Evolutionary conservation across 2,888 invertebrate genomes (phyloP), one percentile per base, ranked within the genome.

Genomic region (Drosophila testacea): DNA sequence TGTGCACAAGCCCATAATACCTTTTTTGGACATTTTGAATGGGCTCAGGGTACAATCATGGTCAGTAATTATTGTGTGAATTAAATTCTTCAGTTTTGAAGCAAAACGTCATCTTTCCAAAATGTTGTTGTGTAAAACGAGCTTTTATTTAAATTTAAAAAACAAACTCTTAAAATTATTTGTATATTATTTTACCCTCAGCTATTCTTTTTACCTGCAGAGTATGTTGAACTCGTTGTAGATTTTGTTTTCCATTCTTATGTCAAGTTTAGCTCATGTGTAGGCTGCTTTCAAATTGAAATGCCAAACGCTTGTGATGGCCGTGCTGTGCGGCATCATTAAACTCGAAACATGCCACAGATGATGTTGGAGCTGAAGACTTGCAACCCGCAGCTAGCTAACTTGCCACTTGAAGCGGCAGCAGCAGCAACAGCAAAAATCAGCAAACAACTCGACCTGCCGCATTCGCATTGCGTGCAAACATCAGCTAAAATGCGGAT

Each of bases 261-360:
- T 30, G 47, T 47, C 59, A 48, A 44, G 36, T 34, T 64, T n/a
- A 9, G 55, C 41, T 39, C 59, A 62, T 64, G 75, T 74, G 64
- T 62, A 68, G 85, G 68, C 64, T 71, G 77, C 71, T 73, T 70
- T 69, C 30, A 78, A 86, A 86, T 88, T 88, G 86, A 88, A 88
- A 83, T 83, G 83, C 86, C 86, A 80, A 83, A 78, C 65, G 83
- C 71, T 75, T 83, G 83, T 83, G 86, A 83, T 75, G 78, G 72
- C 69, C 73, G 69, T 69, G 67, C 57, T 71, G 77, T 79, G 88
- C 75, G 86, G 86, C 83, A 88, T 86, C 83, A 83, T 83, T 83
- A 83, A 68, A 74, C 73, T 56, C 54, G 68, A 71, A 66, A 70
- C 67, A 65, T 73, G 75, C 79, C 75, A 78, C 60, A 47, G 64